phyloP scores from a whole-genome alignment of 2,797 vertebrate genomes.

The Lacerta bilineata region DNA sequence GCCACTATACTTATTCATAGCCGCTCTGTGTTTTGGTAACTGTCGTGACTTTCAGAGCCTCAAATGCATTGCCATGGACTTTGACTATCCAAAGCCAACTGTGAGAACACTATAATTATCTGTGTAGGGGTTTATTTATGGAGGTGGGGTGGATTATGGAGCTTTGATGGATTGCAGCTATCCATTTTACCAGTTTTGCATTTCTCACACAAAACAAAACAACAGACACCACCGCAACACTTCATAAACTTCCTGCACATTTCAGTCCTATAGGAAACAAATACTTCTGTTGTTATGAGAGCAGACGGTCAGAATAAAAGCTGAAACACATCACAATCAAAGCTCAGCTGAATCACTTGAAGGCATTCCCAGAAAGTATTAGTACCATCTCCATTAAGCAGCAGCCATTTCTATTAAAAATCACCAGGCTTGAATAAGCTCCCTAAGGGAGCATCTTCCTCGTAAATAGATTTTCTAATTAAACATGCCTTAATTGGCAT shows the following conservation, averaged over 20 bases:
- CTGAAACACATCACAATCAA: background rate
- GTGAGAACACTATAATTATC: background rate
- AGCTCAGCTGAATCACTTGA: constrained; percentile 2
- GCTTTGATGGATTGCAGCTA: background rate
- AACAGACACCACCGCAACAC: background rate
- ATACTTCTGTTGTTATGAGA: background rate
- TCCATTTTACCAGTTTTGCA: background rate
- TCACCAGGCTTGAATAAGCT: constrained; percentile 18
- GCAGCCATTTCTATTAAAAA: constrained; percentile 34
- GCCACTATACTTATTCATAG: background rate
- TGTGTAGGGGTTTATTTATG: background rate
- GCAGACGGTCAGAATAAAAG: constrained; percentile 7
- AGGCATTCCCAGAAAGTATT: constrained; percentile 23
- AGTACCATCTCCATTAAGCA: constrained; percentile 11
- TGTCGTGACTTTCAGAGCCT: background rate
- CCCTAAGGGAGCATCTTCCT: constrained; percentile 1
- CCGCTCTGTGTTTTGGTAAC: background rate
- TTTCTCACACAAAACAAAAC: background rate
- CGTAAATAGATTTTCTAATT: constrained; percentile 37
- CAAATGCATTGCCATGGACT: background rate
- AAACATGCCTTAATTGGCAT: constrained; percentile 30
- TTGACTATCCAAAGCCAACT: background rate
- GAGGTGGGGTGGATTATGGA: background rate
- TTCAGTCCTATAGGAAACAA: background rate
- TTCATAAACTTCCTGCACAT: background rate